Percentiles rank a stretch among this genome's conserved stretches.
These are phyloP conservation scores for Acromyrmex echinatior DNA, from an alignment of 1,140 invertebrate genomes.

Conservation along the genomic window DNA sequence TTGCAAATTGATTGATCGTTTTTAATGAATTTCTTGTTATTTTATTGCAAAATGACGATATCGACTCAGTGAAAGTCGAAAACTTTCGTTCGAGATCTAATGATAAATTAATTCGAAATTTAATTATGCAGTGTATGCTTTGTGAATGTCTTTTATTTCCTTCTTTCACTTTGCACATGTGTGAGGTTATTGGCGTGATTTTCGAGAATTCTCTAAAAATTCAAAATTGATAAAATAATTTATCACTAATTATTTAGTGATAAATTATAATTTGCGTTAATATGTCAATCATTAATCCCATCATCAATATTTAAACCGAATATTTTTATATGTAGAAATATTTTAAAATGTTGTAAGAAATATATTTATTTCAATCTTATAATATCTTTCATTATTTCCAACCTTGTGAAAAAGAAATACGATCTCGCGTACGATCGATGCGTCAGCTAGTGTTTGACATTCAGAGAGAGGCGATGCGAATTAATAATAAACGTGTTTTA, in stretches of 20 bases:
- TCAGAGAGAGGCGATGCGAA: slow-evolving; percentile 42
- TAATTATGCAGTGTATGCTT: neutral
- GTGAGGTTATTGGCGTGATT: neutral
- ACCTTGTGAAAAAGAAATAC: neutral
- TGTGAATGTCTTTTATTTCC: neutral
- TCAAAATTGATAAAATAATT: neutral
- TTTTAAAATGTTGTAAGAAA: neutral
- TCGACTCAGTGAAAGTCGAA: slow-evolving; percentile 16
- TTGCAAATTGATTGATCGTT: neutral
- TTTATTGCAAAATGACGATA: neutral
- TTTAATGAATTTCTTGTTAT: neutral
- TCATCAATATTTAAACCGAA: neutral
- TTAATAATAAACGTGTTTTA: slow-evolving; percentile 54
- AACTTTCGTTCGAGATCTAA: slow-evolving; percentile 23
- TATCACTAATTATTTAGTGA: too few species aligned
- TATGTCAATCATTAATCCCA: neutral
- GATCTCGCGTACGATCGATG: slow-evolving; percentile 16
- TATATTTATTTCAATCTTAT: neutral
- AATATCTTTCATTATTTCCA: neutral
- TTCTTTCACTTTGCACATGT: neutral
- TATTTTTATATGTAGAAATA: neutral
- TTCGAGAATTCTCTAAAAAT: neutral
- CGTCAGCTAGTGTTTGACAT: slow-evolving; percentile 18
- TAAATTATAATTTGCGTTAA: neutral
- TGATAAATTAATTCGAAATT: slow-evolving; percentile 13